Evolutionary conservation across 2,113 vertebrate genomes (phyloP).

Genomic region (Saguinus imperator): DNA sequence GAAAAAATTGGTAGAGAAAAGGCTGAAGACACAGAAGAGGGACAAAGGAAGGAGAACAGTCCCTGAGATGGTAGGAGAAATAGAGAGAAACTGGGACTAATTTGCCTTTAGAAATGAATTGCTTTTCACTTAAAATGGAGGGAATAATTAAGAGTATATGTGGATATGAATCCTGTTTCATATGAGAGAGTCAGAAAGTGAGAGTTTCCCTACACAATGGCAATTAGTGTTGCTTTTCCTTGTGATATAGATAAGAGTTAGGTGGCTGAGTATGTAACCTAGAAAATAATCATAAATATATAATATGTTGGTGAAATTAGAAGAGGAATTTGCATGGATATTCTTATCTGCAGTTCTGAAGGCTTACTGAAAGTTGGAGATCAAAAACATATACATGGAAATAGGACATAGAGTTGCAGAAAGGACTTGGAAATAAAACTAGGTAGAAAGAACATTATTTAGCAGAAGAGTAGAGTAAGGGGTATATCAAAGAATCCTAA

Average conservation of each 20-base stretch:
- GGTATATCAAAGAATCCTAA: neutral
- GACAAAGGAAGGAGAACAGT: neutral
- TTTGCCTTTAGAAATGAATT: neutral
- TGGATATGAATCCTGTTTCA: neutral
- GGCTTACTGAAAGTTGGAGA: neutral
- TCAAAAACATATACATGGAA: neutral
- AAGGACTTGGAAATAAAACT: neutral
- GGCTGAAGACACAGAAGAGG: neutral
- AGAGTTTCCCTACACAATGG: neutral
- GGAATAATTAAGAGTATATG: neutral
- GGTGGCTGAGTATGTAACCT: neutral
- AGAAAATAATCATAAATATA: neutral
- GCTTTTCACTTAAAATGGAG: neutral
- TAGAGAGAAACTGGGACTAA: neutral
- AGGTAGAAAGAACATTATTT: neutral
- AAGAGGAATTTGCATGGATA: neutral
- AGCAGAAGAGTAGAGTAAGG: neutral
- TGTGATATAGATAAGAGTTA: neutral
- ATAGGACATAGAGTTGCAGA: neutral
- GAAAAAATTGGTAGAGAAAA: neutral
- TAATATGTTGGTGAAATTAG: neutral
- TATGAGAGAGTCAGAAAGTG: neutral
- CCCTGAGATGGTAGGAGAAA: neutral
- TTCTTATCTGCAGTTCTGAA: neutral
- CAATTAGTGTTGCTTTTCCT: neutral